Base-by-base conservation (phyloP, 2,113 vertebrate genomes). In the Pao palembangensis region DNA sequence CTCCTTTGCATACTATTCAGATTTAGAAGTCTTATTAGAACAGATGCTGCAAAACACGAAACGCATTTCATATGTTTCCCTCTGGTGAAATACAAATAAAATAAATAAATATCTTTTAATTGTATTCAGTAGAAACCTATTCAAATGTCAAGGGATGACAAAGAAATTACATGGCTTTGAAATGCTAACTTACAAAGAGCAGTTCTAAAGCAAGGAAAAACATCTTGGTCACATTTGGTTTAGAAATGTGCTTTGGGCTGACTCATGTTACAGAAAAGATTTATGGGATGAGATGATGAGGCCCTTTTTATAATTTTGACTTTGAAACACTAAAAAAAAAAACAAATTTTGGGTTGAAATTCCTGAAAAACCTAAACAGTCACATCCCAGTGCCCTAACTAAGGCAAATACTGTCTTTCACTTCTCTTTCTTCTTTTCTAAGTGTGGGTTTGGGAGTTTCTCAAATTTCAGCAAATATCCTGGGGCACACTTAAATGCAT, bases 91-190 rank as follows among this genome's bases (percentile, higher is more conserved):
- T 18, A 55, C 70, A 54, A 67, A 71, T 53, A 69, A 58, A 65
- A 61, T 53, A 43, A 73, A 76, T 69, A 43, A 73, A 76, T 65
- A 80, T 74, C 41, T 80, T 83, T 71, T 73, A 81, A 72, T 67
- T 78, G 55, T 58, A 87, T 79, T 84, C 62, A 55, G 55, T 77
- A 75, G 70, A 72, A 73, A 55, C 55, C 48, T 51, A 64, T 61
- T 72, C 49, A 58, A 69, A 75, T 75, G 80, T 85, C 67, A 71
- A 60, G 65, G 53, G 47, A 55, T 63, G 60, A 67, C 57, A 64
- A 61, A 70, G 58, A 82, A 75, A 76, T 78, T 20, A 84, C 71
- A 64, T 44, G 58, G 50, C 80, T 83, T 75, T 77, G 66, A 86
- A 82, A 83, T 73, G 61, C 62, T 68, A 72, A 80, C 72, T 42